A percentile compares a stretch with the other conserved stretches of the same genome.
phyloP scores from a whole-genome alignment of 2,888 invertebrate species.

The Pyralis farinalis region DNA sequence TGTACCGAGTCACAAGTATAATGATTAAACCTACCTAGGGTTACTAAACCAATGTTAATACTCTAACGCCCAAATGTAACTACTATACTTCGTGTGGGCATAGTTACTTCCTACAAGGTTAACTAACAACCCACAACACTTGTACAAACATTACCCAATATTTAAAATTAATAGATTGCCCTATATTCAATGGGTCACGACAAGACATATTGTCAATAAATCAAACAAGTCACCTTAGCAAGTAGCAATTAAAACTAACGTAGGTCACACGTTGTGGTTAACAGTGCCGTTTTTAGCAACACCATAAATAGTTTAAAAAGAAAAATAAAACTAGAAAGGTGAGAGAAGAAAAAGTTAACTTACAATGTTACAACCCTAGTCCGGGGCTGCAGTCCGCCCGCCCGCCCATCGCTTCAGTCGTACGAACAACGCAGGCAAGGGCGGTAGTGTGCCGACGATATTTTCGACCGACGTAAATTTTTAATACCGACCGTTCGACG shows the following conservation, averaged over 20 bases:
- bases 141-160: background rate
- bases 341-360: background rate
- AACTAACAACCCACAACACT: background rate
- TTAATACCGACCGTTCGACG: constrained; percentile 53
- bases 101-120: background rate
- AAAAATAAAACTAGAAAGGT: background rate
- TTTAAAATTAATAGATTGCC: background rate
- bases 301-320: constrained; percentile 3
- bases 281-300: background rate
- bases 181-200: background rate
- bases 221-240: no score
- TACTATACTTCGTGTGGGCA: no score
- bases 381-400: constrained; percentile 19
- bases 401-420: constrained; percentile 33
- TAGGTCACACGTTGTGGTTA: no score
- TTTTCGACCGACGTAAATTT: constrained; percentile 51
- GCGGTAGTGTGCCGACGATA: constrained; percentile 23
- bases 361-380: constrained; percentile 4
- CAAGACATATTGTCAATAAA: no score
- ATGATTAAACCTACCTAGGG: no score
- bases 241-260: no score
- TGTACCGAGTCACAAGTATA: no score
- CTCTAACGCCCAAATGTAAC: no score
- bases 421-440: constrained; percentile 10
- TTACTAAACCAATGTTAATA: no score